phyloP scores from a whole-genome alignment of 2,888 invertebrate genomes.

The Amphipoea lucens region DNA sequence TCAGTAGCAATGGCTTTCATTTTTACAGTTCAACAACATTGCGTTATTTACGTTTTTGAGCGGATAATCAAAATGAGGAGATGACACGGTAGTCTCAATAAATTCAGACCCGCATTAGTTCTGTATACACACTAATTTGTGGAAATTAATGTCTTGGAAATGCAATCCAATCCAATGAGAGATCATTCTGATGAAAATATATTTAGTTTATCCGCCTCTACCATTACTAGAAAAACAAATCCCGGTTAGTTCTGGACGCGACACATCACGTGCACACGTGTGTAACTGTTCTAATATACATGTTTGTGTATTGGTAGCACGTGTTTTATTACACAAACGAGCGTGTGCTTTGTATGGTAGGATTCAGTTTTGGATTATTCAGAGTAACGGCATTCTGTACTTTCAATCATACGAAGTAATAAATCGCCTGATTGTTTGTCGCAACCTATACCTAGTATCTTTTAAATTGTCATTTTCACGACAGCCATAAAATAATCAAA shows the following conservation, averaged over 20 bases:
- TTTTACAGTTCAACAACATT: too few species aligned
- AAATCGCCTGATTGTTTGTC: neutral
- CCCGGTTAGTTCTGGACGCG: conserved; percentile 25
- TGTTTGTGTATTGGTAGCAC: conserved; percentile 14
- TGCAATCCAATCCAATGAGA: neutral
- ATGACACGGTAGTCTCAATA: neutral
- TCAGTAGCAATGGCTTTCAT: too few species aligned
- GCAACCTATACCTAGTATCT: neutral
- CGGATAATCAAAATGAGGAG: too few species aligned
- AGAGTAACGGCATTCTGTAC: neutral
- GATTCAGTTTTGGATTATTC: neutral
- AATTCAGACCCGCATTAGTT: neutral
- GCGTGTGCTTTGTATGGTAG: neutral
- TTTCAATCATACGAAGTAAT: neutral
- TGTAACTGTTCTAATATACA: neutral
- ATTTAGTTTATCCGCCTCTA: neutral
- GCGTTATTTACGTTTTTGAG: too few species aligned
- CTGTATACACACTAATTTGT: neutral
- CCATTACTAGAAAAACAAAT: conserved; percentile 28
- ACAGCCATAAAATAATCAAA: neutral
- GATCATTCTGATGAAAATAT: neutral
- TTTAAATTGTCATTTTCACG: neutral
- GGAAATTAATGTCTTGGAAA: neutral
- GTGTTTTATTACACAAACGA: conserved; percentile 35
- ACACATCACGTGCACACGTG: conserved; percentile 45